Conservation (phyloP, 2,113 vertebrate genomes). For the Daboia siamensis region DNA sequence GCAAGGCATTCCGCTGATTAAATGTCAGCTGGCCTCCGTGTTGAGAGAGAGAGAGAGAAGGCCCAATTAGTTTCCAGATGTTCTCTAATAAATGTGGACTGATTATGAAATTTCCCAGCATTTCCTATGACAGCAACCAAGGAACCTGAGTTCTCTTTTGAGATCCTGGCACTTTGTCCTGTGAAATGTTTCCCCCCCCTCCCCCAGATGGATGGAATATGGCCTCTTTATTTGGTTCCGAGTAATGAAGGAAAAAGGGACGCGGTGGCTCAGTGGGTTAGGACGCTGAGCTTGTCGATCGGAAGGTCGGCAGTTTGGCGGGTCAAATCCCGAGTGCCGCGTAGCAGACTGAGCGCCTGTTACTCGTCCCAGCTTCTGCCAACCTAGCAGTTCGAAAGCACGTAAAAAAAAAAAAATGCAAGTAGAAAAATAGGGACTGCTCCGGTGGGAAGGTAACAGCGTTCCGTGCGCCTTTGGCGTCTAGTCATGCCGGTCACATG, state of each 20-base stretch:
- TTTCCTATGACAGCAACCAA: neutral
- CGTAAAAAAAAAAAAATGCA: no score
- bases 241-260: neutral
- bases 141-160: neutral
- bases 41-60: neutral
- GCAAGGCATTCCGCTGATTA: neutral
- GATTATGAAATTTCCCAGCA: neutral
- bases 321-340: no score
- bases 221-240: neutral
- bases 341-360: no score
- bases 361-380: no score
- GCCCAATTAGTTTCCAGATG: neutral
- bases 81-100: neutral
- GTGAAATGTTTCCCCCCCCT: accelerated
- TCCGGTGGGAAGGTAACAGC: no score
- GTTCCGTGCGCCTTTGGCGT: no score
- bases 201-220: neutral
- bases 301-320: no score
- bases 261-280: no score
- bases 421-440: no score
- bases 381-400: no score
- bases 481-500: no score
- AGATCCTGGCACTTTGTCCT: neutral
- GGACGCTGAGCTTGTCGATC: no score
- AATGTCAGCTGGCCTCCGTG: neutral